These are phyloP conservation scores for Amblyteles armatorius DNA, from an alignment of 2,888 invertebrate genomes.

Conservation along the genomic window DNA sequence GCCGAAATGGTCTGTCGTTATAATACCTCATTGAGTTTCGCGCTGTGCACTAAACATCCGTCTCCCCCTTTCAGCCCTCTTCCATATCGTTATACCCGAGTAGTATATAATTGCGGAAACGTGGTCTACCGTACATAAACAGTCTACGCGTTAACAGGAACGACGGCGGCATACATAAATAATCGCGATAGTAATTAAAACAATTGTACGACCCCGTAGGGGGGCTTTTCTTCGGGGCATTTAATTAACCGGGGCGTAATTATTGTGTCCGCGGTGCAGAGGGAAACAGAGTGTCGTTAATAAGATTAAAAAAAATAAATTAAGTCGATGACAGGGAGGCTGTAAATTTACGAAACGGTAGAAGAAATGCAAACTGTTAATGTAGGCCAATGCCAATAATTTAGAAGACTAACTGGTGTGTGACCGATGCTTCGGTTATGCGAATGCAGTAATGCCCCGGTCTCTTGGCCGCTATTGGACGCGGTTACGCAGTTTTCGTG, in stretches of 20 bases:
- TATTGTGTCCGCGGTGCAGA: conserved; percentile 1
- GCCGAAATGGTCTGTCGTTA: conserved; percentile 35
- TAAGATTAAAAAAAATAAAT: neutral
- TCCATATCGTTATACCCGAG: neutral
- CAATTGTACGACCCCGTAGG: conserved; percentile 21
- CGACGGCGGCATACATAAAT: conserved; percentile 8
- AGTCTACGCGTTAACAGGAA: conserved; percentile 17
- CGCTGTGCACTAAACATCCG: neutral
- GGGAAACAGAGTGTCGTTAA: neutral
- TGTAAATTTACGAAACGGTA: neutral
- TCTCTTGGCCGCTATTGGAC: neutral
- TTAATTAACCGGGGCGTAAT: conserved; percentile 18
- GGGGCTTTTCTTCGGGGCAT: neutral
- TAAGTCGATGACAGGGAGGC: neutral
- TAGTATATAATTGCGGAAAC: conserved; percentile 16
- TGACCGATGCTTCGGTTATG: conserved; percentile 14
- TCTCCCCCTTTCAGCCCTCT: neutral
- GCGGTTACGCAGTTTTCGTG: neutral
- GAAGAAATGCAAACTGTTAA: conserved; percentile 3
- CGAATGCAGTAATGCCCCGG: conserved; percentile 19
- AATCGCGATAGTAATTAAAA: conserved; percentile 36
- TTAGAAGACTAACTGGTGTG: conserved; percentile 16
- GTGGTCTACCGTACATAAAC: conserved; percentile 32
- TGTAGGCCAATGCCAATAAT: conserved; percentile 31
- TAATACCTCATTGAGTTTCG: conserved; percentile 39